A percentile compares a stretch with the other conserved stretches of the same genome.
phyloP scores from a whole-genome alignment of 2,113 vertebrate genomes.

The Raja brachyura region DNA sequence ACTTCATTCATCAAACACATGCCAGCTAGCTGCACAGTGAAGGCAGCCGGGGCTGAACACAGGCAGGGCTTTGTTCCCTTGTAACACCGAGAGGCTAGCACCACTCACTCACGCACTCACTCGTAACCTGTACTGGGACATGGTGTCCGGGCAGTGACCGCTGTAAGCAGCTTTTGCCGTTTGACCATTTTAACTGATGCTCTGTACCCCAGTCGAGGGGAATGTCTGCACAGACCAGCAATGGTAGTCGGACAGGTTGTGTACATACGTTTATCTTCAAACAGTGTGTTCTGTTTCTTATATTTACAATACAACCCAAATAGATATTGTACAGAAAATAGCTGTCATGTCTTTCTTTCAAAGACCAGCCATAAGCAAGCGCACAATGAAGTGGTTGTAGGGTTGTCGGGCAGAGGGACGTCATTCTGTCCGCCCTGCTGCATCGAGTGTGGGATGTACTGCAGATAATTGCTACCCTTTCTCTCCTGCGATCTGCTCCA shows the following conservation, averaged over 20 bases:
- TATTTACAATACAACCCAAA: constrained; percentile 25
- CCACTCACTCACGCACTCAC: neutral
- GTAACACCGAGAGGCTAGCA: neutral
- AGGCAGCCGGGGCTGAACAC: neutral
- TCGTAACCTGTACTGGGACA: neutral
- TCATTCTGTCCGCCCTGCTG: too few relatives aligned
- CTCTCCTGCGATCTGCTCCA: too few relatives aligned
- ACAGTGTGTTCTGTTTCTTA: constrained; percentile 7
- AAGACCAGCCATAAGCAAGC: neutral
- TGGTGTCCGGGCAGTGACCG: neutral
- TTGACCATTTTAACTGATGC: neutral
- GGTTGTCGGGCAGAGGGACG: neutral
- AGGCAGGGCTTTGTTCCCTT: neutral
- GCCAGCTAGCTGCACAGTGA: neutral
- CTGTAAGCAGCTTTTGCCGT: neutral
- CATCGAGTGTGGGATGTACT: too few relatives aligned
- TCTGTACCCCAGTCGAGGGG: neutral
- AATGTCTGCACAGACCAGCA: neutral
- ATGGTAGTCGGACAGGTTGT: neutral
- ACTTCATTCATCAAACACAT: neutral
- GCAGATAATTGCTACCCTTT: too few relatives aligned
- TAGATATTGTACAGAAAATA: constrained; percentile 13
- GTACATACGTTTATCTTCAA: constrained; percentile 24
- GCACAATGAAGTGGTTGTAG: neutral
- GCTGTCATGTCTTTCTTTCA: neutral